A percentile compares a stretch with the other conserved stretches of the same genome.
phyloP scores from a whole-genome alignment of 2,888 invertebrate species.

The Stenichneumon culpator region DNA sequence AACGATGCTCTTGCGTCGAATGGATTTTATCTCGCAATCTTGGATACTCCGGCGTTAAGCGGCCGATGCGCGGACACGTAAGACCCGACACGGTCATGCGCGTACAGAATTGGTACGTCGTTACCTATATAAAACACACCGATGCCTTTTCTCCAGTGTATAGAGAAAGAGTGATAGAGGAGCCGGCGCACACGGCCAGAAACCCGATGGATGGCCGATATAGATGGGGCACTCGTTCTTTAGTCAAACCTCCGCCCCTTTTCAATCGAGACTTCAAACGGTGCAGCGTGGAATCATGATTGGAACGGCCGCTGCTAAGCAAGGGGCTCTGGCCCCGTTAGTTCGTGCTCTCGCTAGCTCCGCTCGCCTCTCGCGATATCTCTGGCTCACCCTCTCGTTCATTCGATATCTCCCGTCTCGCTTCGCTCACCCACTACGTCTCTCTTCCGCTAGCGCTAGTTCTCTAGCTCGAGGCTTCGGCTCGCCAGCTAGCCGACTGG shows the following conservation, averaged over 20 bases:
- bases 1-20: not conserved
- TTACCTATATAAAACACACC: slow-evolving; percentile 17
- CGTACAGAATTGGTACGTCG: slow-evolving; percentile 18
- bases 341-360: slow-evolving; percentile 76
- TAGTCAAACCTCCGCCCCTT: slow-evolving; percentile 85
- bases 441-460: slow-evolving; percentile 31
- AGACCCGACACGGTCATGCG: slow-evolving; percentile 3
- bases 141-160: slow-evolving; percentile 18
- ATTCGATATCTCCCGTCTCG: slow-evolving; percentile 30
- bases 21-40: slow-evolving; percentile 9
- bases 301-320: slow-evolving; percentile 85
- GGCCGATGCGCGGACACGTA: not conserved
- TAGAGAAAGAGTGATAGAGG: slow-evolving; percentile 49
- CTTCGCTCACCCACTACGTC: not conserved
- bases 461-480: slow-evolving; percentile 55
- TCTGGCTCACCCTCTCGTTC: slow-evolving; percentile 70
- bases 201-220: slow-evolving; percentile 78
- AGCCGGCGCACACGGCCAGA: slow-evolving; percentile 32
- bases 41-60: not conserved
- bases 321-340: slow-evolving; percentile 82
- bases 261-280: slow-evolving; percentile 85
- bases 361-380: slow-evolving; percentile 50
- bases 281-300: slow-evolving; percentile 85
- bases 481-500: slow-evolving; percentile 71
- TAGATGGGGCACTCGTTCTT: slow-evolving; percentile 83